Conservation (phyloP, 2,113 vertebrate species). For the Pterocles orientalis region DNA sequence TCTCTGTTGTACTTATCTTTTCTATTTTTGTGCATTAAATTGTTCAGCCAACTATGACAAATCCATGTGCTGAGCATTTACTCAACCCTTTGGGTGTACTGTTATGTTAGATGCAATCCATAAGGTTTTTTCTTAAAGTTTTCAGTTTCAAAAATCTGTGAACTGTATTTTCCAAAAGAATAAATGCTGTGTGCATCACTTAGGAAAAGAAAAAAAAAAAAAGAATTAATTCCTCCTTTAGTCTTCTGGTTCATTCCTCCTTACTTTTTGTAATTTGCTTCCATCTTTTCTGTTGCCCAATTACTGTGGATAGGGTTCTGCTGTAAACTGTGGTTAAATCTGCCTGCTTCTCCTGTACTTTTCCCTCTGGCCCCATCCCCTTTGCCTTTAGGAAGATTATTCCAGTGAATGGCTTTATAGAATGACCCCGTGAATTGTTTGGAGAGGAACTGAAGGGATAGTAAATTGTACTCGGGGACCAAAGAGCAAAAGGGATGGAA, state of each 20-base stretch:
- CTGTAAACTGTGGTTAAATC: not conserved
- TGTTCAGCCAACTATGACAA: not conserved
- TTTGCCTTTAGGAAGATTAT: not conserved
- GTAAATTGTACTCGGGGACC: not conserved
- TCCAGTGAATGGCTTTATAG: not conserved
- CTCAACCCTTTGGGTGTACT: not conserved
- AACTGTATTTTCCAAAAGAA: not conserved
- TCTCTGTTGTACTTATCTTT: not conserved
- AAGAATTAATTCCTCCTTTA: not conserved
- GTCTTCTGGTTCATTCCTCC: not conserved
- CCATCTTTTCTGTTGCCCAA: not conserved
- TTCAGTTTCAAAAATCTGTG: not conserved
- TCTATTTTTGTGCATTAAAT: not conserved
- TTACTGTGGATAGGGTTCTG: not conserved
- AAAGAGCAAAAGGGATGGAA: not conserved
- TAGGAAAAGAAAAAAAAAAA: not conserved
- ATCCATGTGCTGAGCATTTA: not conserved
- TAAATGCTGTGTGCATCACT: not conserved
- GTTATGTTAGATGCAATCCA: not conserved
- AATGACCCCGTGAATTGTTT: accelerated
- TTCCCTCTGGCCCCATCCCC: not conserved
- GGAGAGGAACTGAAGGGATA: not conserved
- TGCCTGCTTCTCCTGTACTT: not conserved
- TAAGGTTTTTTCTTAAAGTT: not conserved
- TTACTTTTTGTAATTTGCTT: not conserved